These are phyloP conservation scores for Melinaea marsaeus DNA, from an alignment of 2,888 invertebrate genomes.

Conservation along the genomic window DNA sequence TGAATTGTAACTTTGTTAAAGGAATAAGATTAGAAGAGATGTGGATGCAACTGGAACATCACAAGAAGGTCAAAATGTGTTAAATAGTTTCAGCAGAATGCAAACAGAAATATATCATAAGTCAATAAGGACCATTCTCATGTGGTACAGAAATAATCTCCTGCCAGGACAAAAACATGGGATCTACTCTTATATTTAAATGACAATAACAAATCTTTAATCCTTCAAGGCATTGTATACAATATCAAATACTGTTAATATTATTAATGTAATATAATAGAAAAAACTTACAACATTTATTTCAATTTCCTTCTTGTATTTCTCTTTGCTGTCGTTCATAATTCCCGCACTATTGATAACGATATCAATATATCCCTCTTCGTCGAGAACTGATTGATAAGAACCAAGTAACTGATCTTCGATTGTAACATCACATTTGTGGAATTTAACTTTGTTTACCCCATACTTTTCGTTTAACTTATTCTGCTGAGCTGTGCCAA, in stretches of 20 bases:
- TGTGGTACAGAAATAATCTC: too few species aligned
- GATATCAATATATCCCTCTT: constrained; percentile 44
- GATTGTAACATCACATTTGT: constrained; percentile 50
- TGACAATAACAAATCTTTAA: too few species aligned
- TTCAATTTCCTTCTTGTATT: constrained; percentile 45
- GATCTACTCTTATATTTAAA: too few species aligned
- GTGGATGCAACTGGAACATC: too few species aligned
- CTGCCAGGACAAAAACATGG: too few species aligned
- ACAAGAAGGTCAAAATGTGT: too few species aligned
- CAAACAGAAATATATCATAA: too few species aligned
- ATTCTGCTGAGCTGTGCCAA: constrained; percentile 40
- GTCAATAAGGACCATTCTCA: too few species aligned
- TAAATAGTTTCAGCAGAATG: too few species aligned
- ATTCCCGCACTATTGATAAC: constrained; percentile 54
- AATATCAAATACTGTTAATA: neutral
- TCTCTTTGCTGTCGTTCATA: constrained; percentile 43
- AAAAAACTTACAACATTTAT: constrained; percentile 48
- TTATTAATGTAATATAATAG: neutral
- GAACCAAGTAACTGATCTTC: constrained; percentile 41
- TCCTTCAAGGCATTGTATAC: too few species aligned
- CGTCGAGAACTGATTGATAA: constrained; percentile 38
- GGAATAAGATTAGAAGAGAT: too few species aligned
- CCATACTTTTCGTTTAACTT: constrained; percentile 45
- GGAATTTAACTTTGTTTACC: constrained; percentile 41
- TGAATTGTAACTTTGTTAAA: too few species aligned